Evolutionary conservation across 2,888 invertebrate species (phyloP).

Genomic region (Nomada fucata): DNA sequence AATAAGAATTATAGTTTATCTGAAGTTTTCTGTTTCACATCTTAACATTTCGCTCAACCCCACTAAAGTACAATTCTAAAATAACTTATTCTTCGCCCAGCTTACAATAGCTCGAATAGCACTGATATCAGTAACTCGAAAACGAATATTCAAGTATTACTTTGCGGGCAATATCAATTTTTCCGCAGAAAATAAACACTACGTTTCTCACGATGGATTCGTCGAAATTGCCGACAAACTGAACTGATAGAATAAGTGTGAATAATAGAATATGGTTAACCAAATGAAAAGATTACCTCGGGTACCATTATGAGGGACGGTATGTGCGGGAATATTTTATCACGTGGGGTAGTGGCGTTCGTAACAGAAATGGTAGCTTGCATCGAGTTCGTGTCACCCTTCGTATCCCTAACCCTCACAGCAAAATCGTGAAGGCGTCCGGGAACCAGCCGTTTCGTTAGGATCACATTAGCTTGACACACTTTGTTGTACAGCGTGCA

Average conservation of each 20-base stretch:
- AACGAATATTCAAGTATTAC: not conserved
- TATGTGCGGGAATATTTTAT: conserved; percentile 92
- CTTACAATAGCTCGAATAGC: no score
- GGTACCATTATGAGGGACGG: conserved; percentile 91
- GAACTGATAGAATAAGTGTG: conserved; percentile 11
- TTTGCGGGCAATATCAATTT: not conserved
- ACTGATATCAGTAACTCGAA: no score
- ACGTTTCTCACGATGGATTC: not conserved
- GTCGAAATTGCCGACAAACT: not conserved
- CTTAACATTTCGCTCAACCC: not conserved
- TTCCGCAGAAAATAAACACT: not conserved
- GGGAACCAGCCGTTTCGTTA: conserved; percentile 90
- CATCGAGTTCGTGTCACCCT: conserved; percentile 90
- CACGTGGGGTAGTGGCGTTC: conserved; percentile 93
- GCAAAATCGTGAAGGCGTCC: conserved; percentile 94
- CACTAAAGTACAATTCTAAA: no score
- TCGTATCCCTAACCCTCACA: conserved; percentile 89
- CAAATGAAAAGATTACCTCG: conserved; percentile 86
- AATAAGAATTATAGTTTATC: not conserved
- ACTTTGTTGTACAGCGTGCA: conserved; percentile 94
- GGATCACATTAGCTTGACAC: conserved; percentile 94
- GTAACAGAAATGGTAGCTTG: conserved; percentile 93
- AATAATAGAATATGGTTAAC: not conserved
- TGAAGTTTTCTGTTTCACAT: not conserved
- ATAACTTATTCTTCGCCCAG: no score